Evolutionary conservation across 92 coral and sea anemone genomes (phyloP), one percentile per base, ranked within the genome.

Genomic region (Paramuricea clavata): DNA sequence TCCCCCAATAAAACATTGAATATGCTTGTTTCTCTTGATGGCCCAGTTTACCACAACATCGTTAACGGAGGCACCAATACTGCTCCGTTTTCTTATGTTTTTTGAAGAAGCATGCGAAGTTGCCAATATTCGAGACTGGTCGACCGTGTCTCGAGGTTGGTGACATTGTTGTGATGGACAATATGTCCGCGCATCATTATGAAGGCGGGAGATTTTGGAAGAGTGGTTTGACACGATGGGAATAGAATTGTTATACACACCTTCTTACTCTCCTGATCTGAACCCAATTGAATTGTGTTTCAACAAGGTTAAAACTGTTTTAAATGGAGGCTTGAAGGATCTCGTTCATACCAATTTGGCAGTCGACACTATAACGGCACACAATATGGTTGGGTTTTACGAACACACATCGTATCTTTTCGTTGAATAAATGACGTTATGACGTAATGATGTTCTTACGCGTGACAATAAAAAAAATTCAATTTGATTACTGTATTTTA

Each of bases 141-240:
- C 81, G 82, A 15, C 91, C 92, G 1, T 30, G 44, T 35, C 81
- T 90, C n/a, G 90, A 85, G 49, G 80, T 62, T 26, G 87, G 80
- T 11, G 93, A 90, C 79, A 81, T 86, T 12, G 21, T 90, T 19
- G 80, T 85, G 12, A 90, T 86, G 91, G 93, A 90, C 68, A 90
- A 90, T 31, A 71, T 91, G 33, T 49, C 87, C 32, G 81, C 59
- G 32, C 91, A 87, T 49, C 93, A 83, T 60, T 87, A 72, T 42
- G 87, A 91, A 47, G 91, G 87, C n/a, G 93, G 93, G 89, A 87
- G 39, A 49, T 84, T n/a, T 39, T 87, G 42, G 89, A 91, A 87
- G 87, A 87, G 15, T 91, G 21, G 50, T 78, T 83, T 22, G 86
- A 23, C 49, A 86, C 85, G 44, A 87, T 77, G 88, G 91, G 91